phyloP scores from a whole-genome alignment of 2,113 vertebrate species.

The Colistium nudipinnis region DNA sequence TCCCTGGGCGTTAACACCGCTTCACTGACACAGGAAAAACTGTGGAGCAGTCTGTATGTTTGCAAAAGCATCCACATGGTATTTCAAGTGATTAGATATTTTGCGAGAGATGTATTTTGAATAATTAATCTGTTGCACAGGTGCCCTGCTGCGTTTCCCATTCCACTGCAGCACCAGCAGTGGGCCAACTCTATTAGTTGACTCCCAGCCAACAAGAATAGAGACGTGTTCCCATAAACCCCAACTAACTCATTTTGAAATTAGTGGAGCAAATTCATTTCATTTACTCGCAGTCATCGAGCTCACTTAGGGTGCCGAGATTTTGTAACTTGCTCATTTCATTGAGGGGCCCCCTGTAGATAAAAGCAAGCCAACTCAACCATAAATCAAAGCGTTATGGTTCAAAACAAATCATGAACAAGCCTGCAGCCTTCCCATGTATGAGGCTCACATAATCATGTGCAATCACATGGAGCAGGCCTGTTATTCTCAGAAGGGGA shows the following conservation, averaged over 20 bases:
- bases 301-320: conserved; percentile 47
- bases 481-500: conserved; percentile 61
- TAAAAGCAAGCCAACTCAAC: conserved; percentile 34
- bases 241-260: conserved; percentile 42
- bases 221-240: conserved; percentile 27
- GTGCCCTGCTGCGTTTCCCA: conserved; percentile 62
- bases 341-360: conserved; percentile 25
- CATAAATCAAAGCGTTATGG: conserved; percentile 30
- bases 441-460: conserved; percentile 63
- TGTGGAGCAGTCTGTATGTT: conserved; percentile 15
- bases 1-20: conserved; percentile 1
- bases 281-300: conserved; percentile 42
- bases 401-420: conserved; percentile 50
- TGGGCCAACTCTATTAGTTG: conserved; percentile 45
- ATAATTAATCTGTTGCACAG: conserved; percentile 70
- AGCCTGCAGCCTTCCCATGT: conserved; percentile 15
- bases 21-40: not conserved
- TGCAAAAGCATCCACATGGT: conserved; percentile 22
- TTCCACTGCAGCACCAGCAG: conserved; percentile 71
- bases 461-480: conserved; percentile 64
- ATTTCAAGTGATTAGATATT: conserved; percentile 59
- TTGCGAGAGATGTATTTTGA: conserved; percentile 67
- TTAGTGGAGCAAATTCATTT: conserved; percentile 46
- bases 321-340: conserved; percentile 39
- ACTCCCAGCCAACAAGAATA: conserved; percentile 50